phyloP scores from a whole-genome alignment of 35 echinoderm and acorn worm species.

The Apostichopus californicus region DNA sequence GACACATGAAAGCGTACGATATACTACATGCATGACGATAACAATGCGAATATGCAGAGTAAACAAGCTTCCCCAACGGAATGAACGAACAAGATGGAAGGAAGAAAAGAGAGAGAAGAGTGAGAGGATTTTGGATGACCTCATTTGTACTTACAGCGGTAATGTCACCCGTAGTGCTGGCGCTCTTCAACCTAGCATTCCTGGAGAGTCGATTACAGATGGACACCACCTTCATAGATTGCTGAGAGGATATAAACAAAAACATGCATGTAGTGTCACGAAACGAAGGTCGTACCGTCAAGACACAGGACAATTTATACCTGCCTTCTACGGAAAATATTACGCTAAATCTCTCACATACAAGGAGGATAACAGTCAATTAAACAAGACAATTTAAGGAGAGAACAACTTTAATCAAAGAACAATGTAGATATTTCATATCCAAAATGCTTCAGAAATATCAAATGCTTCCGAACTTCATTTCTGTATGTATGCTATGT shows the following conservation, averaged over 20 bases:
- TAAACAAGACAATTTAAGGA: no score
- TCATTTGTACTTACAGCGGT: conserved; percentile 72
- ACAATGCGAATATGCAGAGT: background rate
- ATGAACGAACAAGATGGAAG: background rate
- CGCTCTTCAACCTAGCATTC: conserved; percentile 79
- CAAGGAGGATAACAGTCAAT: no score
- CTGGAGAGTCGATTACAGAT: conserved; percentile 89
- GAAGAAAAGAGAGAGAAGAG: background rate
- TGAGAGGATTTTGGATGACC: background rate
- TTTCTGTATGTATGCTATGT: no score
- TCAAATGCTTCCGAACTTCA: no score
- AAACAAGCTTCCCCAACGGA: background rate
- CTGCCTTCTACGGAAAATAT: no score
- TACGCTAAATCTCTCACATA: no score
- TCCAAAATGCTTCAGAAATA: no score
- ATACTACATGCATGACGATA: background rate
- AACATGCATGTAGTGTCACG: background rate
- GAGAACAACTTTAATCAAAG: no score
- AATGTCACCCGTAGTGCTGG: conserved; percentile 72
- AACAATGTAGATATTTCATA: no score
- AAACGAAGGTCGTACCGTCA: no score
- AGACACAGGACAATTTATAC: no score
- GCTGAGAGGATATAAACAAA: conserved; percentile 55
- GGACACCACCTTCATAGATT: conserved; percentile 97
- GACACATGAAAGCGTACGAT: background rate